phyloP scores from a whole-genome alignment of 2,113 vertebrate species.

The Gadus macrocephalus region DNA sequence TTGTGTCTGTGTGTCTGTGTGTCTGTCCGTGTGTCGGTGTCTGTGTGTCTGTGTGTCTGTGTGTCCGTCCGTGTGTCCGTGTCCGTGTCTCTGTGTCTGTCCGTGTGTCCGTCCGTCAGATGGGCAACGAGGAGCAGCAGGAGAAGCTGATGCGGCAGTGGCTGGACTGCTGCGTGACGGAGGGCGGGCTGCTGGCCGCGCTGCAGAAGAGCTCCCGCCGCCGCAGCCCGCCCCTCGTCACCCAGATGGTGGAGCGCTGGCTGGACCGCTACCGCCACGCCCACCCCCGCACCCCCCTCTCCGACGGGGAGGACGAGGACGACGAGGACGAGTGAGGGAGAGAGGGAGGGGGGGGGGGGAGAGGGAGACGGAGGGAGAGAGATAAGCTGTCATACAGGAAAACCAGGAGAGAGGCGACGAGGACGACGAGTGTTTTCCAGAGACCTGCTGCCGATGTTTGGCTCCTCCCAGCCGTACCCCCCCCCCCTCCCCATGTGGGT shows the following conservation, averaged over 20 bases:
- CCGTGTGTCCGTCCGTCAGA: constrained; percentile 62
- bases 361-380: too few relatives aligned
- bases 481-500: too few relatives aligned
- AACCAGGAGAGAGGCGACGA: too few relatives aligned
- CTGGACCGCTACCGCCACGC: constrained; percentile 93
- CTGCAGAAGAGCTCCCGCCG: constrained; percentile 94
- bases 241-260: constrained; percentile 99
- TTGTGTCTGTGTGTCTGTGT: neutral
- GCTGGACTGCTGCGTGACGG: constrained; percentile 98
- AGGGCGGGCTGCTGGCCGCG: constrained; percentile 90
- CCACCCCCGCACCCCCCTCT: constrained; percentile 88
- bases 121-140: constrained; percentile 98
- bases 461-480: too few relatives aligned
- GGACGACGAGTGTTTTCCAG: too few relatives aligned
- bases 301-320: constrained; percentile 93
- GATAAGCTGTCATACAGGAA: too few relatives aligned
- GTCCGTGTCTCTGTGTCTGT: neutral
- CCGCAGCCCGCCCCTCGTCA: constrained; percentile 91
- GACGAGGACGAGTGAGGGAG: constrained; percentile 80
- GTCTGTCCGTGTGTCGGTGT: neutral
- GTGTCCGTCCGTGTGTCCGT: neutral
- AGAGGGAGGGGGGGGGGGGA: too few relatives aligned
- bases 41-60: neutral
- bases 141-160: constrained; percentile 92
- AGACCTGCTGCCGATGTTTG: too few relatives aligned